Evolutionary conservation across 1,140 invertebrate species (phyloP).

Genomic region (Coelopa frigida): DNA sequence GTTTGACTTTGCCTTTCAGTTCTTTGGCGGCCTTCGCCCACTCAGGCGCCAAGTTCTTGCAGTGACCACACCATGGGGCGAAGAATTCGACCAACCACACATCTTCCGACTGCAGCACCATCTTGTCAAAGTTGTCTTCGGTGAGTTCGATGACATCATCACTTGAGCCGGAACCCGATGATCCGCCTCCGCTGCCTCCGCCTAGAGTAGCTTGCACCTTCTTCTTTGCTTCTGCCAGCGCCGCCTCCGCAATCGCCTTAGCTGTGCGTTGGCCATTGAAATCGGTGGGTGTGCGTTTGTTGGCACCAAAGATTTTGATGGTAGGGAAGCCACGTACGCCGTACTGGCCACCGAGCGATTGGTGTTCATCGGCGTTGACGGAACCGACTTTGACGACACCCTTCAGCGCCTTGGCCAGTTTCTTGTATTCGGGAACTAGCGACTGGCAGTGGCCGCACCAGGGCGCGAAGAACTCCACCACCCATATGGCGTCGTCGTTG

Average conservation of each 20-base stretch:
- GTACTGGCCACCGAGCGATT: constrained; percentile 71
- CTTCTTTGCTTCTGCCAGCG: constrained; percentile 49
- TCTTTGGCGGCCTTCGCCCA: constrained; percentile 91
- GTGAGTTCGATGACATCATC: constrained; percentile 89
- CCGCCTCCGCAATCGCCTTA: constrained; percentile 76
- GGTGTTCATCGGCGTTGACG: constrained; percentile 86
- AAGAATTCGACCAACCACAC: constrained; percentile 97
- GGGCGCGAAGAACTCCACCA: constrained; percentile 84
- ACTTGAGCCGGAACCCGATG: constrained; percentile 35
- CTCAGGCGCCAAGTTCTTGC: constrained; percentile 91
- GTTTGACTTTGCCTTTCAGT: constrained; percentile 91
- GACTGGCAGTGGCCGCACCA: constrained; percentile 87
- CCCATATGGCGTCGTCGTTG: constrained; percentile 79
- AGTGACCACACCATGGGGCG: constrained; percentile 95
- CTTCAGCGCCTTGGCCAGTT: constrained; percentile 81
- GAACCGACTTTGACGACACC: constrained; percentile 91
- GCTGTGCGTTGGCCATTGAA: constrained; percentile 84
- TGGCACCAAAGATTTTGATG: constrained; percentile 86
- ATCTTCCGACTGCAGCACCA: constrained; percentile 84
- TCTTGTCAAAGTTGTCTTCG: constrained; percentile 87
- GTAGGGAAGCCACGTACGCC: constrained; percentile 90
- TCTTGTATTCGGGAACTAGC: constrained; percentile 79
- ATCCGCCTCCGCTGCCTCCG: constrained; percentile 24
- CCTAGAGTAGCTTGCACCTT: constrained; percentile 35
- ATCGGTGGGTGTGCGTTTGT: constrained; percentile 81